Percentiles rank a stretch among this genome's conserved stretches.
phyloP scores from a whole-genome alignment of 2,888 invertebrate genomes.

The Caenorhabditis sp. region DNA sequence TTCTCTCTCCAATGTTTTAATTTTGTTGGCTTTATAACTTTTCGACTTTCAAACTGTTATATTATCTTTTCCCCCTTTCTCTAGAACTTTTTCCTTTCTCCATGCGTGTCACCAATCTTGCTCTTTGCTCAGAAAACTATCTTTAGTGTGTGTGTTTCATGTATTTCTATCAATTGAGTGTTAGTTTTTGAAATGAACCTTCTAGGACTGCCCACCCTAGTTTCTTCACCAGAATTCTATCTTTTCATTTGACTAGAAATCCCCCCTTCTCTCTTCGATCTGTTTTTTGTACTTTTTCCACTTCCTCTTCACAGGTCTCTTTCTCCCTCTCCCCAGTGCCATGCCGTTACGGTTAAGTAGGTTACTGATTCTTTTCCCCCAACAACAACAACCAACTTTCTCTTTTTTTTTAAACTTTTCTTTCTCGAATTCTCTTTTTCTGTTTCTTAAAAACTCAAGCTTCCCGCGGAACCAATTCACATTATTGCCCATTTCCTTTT shows the following conservation, averaged over 20 bases:
- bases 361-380: slow-evolving; percentile 39
- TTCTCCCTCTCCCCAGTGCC: slow-evolving; percentile 36
- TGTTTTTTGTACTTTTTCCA: slow-evolving; percentile 11
- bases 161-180: slow-evolving; percentile 25
- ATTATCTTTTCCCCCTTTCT: slow-evolving; percentile 1
- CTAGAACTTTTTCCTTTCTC: background rate
- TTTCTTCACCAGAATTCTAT: slow-evolving; percentile 4
- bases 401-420: background rate
- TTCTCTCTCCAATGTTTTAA: slow-evolving; percentile 38
- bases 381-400: background rate
- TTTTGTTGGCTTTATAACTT: slow-evolving; percentile 35
- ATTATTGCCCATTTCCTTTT: background rate
- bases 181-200: slow-evolving; percentile 23
- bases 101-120: slow-evolving; percentile 32
- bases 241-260: slow-evolving; percentile 20
- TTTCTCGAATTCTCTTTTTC: background rate
- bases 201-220: slow-evolving; percentile 42
- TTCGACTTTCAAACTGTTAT: slow-evolving; percentile 28
- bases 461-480: slow-evolving; percentile 26
- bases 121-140: slow-evolving; percentile 30
- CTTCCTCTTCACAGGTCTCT: slow-evolving; percentile 49
- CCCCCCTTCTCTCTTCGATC: slow-evolving; percentile 14
- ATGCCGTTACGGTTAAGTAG: slow-evolving; percentile 48
- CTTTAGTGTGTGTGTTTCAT: slow-evolving; percentile 12
- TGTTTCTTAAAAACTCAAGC: background rate